These are phyloP conservation scores for Pogonomyrmex californicus DNA, from an alignment of 1,140 invertebrate genomes.

Conservation along the genomic window DNA sequence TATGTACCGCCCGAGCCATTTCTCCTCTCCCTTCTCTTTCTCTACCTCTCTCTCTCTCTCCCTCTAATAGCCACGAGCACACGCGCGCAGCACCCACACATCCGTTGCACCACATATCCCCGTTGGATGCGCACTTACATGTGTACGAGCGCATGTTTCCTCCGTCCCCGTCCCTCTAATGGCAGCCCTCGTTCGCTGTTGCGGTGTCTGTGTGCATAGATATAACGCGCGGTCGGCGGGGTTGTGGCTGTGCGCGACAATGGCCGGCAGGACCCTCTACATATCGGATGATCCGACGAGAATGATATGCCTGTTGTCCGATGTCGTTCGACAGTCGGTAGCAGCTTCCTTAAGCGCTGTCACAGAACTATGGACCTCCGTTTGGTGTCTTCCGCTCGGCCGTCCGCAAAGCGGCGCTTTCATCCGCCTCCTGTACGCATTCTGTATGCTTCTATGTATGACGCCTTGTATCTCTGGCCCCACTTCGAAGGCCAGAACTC, in stretches of 20 bases:
- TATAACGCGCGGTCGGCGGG: constrained; percentile 7
- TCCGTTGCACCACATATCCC: neutral
- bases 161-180: neutral
- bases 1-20: constrained; percentile 23
- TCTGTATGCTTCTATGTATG: constrained; percentile 12
- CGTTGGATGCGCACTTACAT: constrained; percentile 24
- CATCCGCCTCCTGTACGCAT: neutral
- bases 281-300: constrained; percentile 10
- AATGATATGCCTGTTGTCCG: constrained; percentile 19
- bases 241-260: constrained; percentile 39
- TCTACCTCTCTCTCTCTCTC: neutral
- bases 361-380: neutral
- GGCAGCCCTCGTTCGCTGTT: neutral
- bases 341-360: constrained; percentile 31
- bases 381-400: constrained; percentile 8
- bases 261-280: neutral
- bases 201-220: constrained; percentile 7
- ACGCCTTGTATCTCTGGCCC: constrained; percentile 15
- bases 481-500: constrained; percentile 28
- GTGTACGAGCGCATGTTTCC: constrained; percentile 13
- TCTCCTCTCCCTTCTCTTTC: constrained; percentile 4
- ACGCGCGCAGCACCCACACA: constrained; percentile 6
- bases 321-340: constrained; percentile 22
- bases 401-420: neutral
- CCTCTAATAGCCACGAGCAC: neutral